Evolutionary conservation across 2,797 vertebrate genomes (phyloP), one percentile per base, ranked within the genome.

Genomic region (Phaenicophaeus curvirostris): DNA sequence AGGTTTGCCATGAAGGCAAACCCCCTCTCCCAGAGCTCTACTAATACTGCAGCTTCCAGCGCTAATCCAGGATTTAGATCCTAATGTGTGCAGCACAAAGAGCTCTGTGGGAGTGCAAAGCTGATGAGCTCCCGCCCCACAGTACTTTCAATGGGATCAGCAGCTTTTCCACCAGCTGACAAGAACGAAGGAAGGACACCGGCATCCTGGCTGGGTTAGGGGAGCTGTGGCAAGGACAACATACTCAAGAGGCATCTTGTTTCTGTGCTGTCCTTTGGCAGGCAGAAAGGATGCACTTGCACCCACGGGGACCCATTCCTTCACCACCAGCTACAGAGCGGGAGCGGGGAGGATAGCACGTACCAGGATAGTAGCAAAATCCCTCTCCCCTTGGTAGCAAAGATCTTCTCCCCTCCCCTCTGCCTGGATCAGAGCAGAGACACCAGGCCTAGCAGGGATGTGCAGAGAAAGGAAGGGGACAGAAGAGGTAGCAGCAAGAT

Each of bases 21-120:
- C 72, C 33, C 88, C 9, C 1, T 53, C 85, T 90, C 51, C 27
- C 57, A 62, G 74, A 86, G 84, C 78, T 89, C 54, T 54, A 19
- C 67, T 93, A 96, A 96, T 90, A 78, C 92, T 39, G 76, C 79
- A 93, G 90, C 94, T 97, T 78, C 81, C 68, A 91, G 83, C 19
- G 27, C 57, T 97, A 97, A 97, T 97, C 97, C 95, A 66, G 87
- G 96, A 97, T 97, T 97, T 97, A 95, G 81, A 95, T 87, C 33
- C 86, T 95, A 78, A 92, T 83, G 65, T 84, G 66, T 74, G 57
- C 1, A 0, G 87, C 72, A 93, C 92, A 91, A 66, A 95, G 89
- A 94, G 93, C 71, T 89, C 91, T 31, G 72, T 65, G 53, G 85
- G 76, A 93, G 82, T 5, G 6, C 92, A 96, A 93, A 97, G 92